Evolutionary conservation across 2,113 vertebrate species (phyloP), one percentile per base, ranked within the genome.

Genomic region (Scalopus aquaticus): DNA sequence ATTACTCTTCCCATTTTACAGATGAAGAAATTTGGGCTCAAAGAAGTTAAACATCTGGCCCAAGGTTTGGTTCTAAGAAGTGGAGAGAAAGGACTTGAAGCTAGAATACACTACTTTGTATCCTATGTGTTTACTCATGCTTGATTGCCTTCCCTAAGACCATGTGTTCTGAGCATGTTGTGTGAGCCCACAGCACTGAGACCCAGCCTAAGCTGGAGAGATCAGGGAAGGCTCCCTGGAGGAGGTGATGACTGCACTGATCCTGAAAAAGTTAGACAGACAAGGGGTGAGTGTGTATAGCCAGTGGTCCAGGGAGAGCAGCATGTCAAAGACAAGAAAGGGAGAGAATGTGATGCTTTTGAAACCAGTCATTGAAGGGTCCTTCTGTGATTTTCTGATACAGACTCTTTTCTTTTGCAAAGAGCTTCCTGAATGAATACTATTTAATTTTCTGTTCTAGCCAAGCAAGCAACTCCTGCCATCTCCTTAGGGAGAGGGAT

Each of bases 361-460:
- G 5, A 49, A 88, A 70, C 51, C 83, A 76, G 22, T 67, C 24
- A 72, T n/a, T 7, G 17, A 89, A 90, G 65, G 56, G 10, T 51
- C 16, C 69, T 65, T 32, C 82, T 77, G 16, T 67, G 37, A 32
- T 65, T 87, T 84, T 35, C 54, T 91, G 58, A 72, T 42, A 30
- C 42, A 88, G 76, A 77, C 65, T 3, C 17, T 60, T 54, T 94
- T 97, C 89, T 87, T 37, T 42, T 4, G 42, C 28, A 51, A 70
- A 88, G 82, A 92, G 70, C 35, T 65, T 46, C 54, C 76, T 73
- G 69, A 42, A 35, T 64, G 6, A n/a, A 72, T 58, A 42, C 80
- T 78, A n/a, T 64, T 93, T 86, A 62, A 90, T 69, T 88, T 78
- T 89, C 46, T 69, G 90, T 96, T 76, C 87, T 90, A 92, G 58